Percentiles rank a stretch among this genome's conserved stretches.
These are phyloP conservation scores for Onychostruthus taczanowskii DNA, from an alignment of 2,113 vertebrate species.

Conservation along the genomic window DNA sequence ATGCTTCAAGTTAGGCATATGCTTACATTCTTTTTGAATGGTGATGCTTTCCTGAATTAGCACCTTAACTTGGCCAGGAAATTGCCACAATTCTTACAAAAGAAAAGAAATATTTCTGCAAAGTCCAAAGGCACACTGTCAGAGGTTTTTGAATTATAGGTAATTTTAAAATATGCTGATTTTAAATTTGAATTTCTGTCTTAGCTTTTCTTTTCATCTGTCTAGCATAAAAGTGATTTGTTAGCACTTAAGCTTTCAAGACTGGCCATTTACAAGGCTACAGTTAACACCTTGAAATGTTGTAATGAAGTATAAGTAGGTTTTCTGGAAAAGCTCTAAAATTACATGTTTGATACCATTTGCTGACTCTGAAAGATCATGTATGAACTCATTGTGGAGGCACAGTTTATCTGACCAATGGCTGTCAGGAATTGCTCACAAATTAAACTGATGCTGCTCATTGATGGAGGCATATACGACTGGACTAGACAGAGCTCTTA, in stretches of 20 bases:
- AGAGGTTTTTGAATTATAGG: background rate
- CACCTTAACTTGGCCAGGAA: slow-evolving; percentile 10
- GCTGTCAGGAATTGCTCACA: background rate
- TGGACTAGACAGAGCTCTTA: background rate
- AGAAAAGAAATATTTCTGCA: background rate
- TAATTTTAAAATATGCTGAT: background rate
- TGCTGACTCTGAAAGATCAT: background rate
- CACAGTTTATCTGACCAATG: background rate
- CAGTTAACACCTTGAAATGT: background rate
- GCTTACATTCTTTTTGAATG: slow-evolving; percentile 25
- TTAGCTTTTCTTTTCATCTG: background rate
- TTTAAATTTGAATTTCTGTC: slow-evolving; percentile 28
- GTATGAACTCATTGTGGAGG: background rate
- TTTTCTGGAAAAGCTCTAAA: background rate
- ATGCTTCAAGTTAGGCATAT: slow-evolving; percentile 47
- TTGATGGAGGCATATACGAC: background rate
- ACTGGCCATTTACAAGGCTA: background rate
- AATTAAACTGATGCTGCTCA: background rate
- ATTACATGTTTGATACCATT: background rate
- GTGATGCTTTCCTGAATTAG: slow-evolving; percentile 26
- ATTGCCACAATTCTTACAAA: background rate
- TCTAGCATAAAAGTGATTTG: background rate
- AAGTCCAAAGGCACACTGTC: background rate
- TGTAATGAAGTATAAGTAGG: background rate
- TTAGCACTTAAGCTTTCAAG: background rate